phyloP scores from a whole-genome alignment of 2,888 invertebrate species.

The Tetropium fuscum region DNA sequence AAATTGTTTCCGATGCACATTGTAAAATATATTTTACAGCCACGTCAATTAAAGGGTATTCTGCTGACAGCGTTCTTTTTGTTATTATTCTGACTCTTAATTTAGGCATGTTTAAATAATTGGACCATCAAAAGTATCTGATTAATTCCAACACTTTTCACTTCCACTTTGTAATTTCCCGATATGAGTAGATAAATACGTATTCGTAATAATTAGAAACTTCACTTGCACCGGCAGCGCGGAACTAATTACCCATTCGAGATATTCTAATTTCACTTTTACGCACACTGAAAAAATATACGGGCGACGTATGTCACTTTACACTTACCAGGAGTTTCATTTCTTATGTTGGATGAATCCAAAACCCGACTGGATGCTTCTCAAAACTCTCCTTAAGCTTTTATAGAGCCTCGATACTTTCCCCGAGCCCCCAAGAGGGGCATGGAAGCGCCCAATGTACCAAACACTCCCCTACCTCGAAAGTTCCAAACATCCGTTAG shows the following conservation, averaged over 20 bases:
- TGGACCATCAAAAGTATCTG: too few species aligned
- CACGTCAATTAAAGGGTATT: too few species aligned
- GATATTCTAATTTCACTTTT: slow-evolving; percentile 48
- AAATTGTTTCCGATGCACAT: too few species aligned
- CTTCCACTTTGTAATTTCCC: slow-evolving; percentile 6
- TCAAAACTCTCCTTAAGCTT: slow-evolving; percentile 32
- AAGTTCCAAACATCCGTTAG: slow-evolving; percentile 50
- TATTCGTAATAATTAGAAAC: slow-evolving; percentile 32
- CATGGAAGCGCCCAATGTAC: slow-evolving; percentile 46
- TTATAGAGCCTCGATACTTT: slow-evolving; percentile 62
- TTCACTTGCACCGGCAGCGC: slow-evolving; percentile 34
- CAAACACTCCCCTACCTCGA: slow-evolving; percentile 55
- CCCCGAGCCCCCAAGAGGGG: slow-evolving; percentile 51
- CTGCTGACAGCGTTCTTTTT: too few species aligned
- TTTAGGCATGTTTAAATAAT: too few species aligned
- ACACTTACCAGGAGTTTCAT: slow-evolving; percentile 65
- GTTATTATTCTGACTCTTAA: too few species aligned
- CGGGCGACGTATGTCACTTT: slow-evolving; percentile 43
- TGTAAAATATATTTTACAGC: too few species aligned
- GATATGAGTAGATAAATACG: slow-evolving; percentile 1
- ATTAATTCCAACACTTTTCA: not conserved
- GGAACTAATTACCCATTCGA: slow-evolving; percentile 36
- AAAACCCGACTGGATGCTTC: slow-evolving; percentile 57
- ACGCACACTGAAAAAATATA: slow-evolving; percentile 30
- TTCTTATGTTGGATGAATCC: slow-evolving; percentile 29